Evolutionary conservation across 2,888 invertebrate genomes (phyloP).

Genomic region (Eurytoma adleriae): DNA sequence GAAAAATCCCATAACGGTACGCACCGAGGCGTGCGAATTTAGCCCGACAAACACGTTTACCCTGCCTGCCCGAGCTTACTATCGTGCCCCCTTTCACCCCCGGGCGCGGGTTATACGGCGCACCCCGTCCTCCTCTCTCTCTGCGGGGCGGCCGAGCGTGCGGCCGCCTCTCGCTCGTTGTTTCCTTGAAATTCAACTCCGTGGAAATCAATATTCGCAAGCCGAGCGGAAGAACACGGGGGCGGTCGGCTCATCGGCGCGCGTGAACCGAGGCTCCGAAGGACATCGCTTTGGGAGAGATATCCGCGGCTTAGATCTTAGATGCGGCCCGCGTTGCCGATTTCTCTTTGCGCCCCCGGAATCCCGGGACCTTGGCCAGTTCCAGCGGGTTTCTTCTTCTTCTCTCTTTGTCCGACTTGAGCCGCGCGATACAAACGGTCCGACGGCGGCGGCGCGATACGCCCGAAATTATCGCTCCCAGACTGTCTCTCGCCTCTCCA

Average conservation of each 20-base stretch:
- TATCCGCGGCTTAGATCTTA: slow-evolving; percentile 48
- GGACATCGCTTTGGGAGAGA: neutral
- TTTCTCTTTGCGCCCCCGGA: slow-evolving; percentile 15
- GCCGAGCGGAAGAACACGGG: slow-evolving; percentile 42
- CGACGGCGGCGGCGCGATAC: slow-evolving; percentile 30
- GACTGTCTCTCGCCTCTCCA: slow-evolving; percentile 13
- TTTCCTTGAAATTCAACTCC: slow-evolving; percentile 54
- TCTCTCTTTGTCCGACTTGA: neutral
- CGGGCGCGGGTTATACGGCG: neutral
- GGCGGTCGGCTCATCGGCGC: slow-evolving; percentile 1
- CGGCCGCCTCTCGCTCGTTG: slow-evolving; percentile 24
- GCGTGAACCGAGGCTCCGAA: neutral
- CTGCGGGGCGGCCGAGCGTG: slow-evolving; percentile 23
- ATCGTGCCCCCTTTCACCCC: too few relatives aligned
- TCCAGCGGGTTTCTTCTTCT: neutral
- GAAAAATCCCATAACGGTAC: slow-evolving; percentile 44
- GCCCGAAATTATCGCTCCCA: slow-evolving; percentile 57
- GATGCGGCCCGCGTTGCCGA: slow-evolving; percentile 41
- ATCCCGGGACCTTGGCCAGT: neutral
- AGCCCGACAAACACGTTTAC: slow-evolving; percentile 42
- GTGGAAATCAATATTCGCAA: slow-evolving; percentile 57
- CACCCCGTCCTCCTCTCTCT: neutral
- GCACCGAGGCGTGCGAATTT: slow-evolving; percentile 49
- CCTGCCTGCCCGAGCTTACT: neutral
- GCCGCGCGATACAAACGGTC: slow-evolving; percentile 9